Evolutionary conservation across 2,888 invertebrate genomes (phyloP).

Genomic region (Thysanoteuthis rhombus): DNA sequence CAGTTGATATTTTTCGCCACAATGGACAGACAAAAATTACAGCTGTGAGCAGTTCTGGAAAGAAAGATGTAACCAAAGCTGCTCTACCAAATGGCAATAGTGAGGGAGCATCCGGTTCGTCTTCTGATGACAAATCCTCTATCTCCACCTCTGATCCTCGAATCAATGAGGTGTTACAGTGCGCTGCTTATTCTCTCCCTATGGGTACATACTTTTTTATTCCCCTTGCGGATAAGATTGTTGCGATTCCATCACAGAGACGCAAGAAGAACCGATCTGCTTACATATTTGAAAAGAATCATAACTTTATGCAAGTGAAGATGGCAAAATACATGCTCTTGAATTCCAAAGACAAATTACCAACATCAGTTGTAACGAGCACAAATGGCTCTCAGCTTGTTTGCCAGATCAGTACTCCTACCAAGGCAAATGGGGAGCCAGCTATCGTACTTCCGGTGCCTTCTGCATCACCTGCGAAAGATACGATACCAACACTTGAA

Average conservation of each 20-base stretch:
- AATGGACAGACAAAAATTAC: conserved; percentile 20
- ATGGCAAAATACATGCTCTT: neutral
- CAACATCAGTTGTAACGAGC: neutral
- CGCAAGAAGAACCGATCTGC: neutral
- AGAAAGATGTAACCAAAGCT: neutral
- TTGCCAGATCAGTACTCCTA: neutral
- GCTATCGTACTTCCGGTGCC: neutral
- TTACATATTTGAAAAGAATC: conserved; percentile 17
- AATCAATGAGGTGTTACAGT: neutral
- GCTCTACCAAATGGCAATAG: neutral
- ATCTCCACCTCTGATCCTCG: neutral
- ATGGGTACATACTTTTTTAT: conserved; percentile 21
- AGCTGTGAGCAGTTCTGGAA: neutral
- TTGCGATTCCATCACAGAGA: neutral
- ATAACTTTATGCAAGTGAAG: conserved; percentile 26
- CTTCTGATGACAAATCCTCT: neutral
- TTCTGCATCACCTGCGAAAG: neutral
- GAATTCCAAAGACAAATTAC: neutral
- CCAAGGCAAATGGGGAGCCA: neutral
- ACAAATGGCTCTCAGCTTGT: neutral
- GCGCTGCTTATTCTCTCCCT: conserved; percentile 12
- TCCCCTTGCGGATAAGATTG: neutral
- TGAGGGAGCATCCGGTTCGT: neutral
- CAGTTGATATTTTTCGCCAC: neutral
- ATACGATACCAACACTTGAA: conserved; percentile 19